phyloP scores from a whole-genome alignment of 2,113 vertebrate species.

The Larimichthys polyactis region DNA sequence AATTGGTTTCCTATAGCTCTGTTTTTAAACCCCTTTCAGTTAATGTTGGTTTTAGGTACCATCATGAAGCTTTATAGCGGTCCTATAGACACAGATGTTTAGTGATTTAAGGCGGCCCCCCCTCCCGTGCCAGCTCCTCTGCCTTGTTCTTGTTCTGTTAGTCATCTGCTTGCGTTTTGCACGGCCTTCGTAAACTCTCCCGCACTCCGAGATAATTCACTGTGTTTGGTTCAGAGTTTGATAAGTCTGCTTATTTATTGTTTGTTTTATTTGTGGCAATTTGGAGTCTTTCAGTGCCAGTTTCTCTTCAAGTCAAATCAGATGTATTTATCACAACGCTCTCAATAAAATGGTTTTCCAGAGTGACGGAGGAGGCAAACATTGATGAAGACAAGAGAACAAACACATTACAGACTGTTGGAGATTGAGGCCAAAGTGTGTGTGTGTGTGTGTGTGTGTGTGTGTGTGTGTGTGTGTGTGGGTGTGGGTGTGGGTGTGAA shows the following conservation, averaged over 20 bases:
- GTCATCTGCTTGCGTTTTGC: conserved; percentile 49
- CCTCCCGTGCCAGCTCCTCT: background rate
- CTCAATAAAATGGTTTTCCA: background rate
- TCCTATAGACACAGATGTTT: conserved; percentile 33
- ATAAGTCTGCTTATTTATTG: conserved; percentile 14
- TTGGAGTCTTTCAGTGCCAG: background rate
- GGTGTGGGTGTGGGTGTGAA: too few relatives aligned
- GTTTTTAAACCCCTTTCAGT: conserved; percentile 58
- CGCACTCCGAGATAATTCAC: conserved; percentile 3
- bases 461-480: background rate
- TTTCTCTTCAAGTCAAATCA: conserved; percentile 15
- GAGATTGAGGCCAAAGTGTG: conserved; percentile 18
- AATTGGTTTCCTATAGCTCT: conserved; percentile 57
- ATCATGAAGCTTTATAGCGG: conserved; percentile 27
- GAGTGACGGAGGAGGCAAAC: background rate
- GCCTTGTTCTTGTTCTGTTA: background rate
- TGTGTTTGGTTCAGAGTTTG: background rate
- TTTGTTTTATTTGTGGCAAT: background rate
- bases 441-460: too few relatives aligned
- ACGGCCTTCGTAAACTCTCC: conserved; percentile 29
- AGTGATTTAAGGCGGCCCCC: conserved; percentile 34
- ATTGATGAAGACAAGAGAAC: conserved; percentile 9
- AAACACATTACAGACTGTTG: background rate
- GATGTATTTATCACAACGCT: conserved; percentile 10
- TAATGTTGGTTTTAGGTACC: conserved; percentile 53